Percentiles rank a stretch among this genome's conserved stretches.
phyloP scores from a whole-genome alignment of 2,888 invertebrate genomes.

The Lamellibrachia satsuma region DNA sequence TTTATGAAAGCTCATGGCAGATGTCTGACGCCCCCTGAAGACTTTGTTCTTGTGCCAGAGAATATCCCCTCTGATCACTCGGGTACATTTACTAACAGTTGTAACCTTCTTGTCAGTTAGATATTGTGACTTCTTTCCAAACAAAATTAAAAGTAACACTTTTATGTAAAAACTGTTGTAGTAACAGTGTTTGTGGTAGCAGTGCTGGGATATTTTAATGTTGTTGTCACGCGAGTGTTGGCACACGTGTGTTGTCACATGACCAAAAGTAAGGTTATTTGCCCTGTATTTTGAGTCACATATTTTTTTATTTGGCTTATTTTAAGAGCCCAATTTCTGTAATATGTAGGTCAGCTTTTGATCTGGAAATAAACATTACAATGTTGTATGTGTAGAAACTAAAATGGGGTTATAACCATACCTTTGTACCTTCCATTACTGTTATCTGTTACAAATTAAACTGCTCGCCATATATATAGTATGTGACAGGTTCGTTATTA shows the following conservation, averaged over 20 bases:
- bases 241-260: not conserved
- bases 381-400: too few relatives aligned
- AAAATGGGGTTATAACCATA: too few relatives aligned
- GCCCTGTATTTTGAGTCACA: too few relatives aligned
- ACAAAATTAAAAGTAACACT: not conserved
- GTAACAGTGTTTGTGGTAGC: not conserved
- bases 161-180: not conserved
- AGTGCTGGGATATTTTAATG: not conserved
- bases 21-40: conserved; percentile 44
- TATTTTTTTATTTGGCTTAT: too few relatives aligned
- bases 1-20: conserved; percentile 43
- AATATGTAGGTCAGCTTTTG: too few relatives aligned
- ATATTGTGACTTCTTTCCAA: not conserved
- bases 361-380: too few relatives aligned
- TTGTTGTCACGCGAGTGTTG: not conserved
- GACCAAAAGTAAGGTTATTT: not conserved
- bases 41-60: conserved; percentile 62
- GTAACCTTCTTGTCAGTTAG: not conserved
- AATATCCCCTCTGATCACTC: conserved; percentile 35
- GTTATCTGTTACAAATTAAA: too few relatives aligned
- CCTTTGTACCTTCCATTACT: too few relatives aligned
- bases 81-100: not conserved
- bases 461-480: too few relatives aligned
- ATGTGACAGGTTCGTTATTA: not conserved
- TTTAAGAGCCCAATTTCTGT: too few relatives aligned